These are phyloP conservation scores for Zingel zingel DNA, from an alignment of 2,113 vertebrate genomes.

Conservation along the genomic window DNA sequence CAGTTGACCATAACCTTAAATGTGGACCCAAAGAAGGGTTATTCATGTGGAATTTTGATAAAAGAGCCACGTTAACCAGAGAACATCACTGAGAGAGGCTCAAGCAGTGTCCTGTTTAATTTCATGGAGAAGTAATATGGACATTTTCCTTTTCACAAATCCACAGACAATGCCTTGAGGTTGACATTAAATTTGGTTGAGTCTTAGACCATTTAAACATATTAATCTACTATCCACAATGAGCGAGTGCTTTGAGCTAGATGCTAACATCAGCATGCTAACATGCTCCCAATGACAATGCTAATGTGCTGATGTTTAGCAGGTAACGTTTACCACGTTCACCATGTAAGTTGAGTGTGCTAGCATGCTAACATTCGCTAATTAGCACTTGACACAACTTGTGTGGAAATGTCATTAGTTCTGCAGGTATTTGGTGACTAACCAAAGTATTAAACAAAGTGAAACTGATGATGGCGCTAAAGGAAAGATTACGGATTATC, in stretches of 20 bases:
- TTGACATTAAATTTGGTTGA: background rate
- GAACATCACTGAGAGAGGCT: conserved; percentile 12
- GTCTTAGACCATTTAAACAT: background rate
- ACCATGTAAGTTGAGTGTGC: background rate
- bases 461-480: too few species aligned
- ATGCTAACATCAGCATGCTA: background rate
- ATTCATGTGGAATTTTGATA: conserved; percentile 49
- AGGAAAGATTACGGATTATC: background rate
- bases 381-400: background rate
- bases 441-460: background rate
- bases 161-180: background rate
- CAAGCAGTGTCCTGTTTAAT: background rate
- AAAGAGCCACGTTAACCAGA: conserved; percentile 16
- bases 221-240: background rate
- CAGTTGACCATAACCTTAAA: conserved; percentile 57
- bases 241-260: background rate
- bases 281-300: background rate
- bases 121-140: background rate
- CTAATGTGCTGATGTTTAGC: background rate
- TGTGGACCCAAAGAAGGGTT: conserved; percentile 2
- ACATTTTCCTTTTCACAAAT: background rate
- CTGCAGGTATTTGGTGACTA: background rate
- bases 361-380: too few species aligned
- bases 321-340: background rate
- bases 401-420: too few species aligned